Evolutionary conservation across 2,113 vertebrate species (phyloP).

Genomic region (Rhinopomastus cyanomelas): DNA sequence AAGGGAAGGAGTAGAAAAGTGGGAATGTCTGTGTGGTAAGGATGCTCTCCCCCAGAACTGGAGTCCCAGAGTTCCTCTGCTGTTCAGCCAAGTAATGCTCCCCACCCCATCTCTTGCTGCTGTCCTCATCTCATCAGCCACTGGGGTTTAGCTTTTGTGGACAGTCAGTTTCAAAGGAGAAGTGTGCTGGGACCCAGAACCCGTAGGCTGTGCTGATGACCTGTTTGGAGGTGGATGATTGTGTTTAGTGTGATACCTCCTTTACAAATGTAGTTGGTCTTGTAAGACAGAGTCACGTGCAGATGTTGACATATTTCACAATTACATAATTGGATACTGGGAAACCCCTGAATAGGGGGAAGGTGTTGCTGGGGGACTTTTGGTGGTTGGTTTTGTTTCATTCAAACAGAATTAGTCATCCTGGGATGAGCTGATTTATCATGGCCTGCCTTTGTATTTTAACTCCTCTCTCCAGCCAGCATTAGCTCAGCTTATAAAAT

Average conservation of each 20-base stretch:
- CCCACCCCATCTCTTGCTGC: accelerated
- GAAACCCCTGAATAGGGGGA: not conserved
- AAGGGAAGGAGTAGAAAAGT: not conserved
- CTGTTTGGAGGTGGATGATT: not conserved
- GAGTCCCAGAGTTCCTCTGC: not conserved
- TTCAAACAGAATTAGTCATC: not conserved
- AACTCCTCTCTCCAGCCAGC: not conserved
- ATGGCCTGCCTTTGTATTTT: not conserved
- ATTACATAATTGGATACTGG: not conserved
- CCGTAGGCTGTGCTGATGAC: not conserved
- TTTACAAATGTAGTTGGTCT: not conserved
- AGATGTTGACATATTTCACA: not conserved
- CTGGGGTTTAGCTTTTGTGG: not conserved
- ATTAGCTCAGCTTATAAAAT: not conserved
- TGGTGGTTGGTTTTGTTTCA: not conserved
- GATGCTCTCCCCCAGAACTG: not conserved
- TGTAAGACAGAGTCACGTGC: not conserved
- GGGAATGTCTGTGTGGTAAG: not conserved
- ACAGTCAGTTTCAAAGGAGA: not conserved
- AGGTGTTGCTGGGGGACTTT: not conserved
- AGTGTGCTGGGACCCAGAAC: not conserved
- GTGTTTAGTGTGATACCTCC: not conserved
- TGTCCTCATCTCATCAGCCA: not conserved
- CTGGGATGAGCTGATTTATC: not conserved
- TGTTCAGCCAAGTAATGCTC: not conserved